Percentiles rank a stretch among this genome's conserved stretches.
These are phyloP conservation scores for Rhopalosiphum maidis DNA, from an alignment of 1,140 invertebrate genomes.

Conservation along the genomic window DNA sequence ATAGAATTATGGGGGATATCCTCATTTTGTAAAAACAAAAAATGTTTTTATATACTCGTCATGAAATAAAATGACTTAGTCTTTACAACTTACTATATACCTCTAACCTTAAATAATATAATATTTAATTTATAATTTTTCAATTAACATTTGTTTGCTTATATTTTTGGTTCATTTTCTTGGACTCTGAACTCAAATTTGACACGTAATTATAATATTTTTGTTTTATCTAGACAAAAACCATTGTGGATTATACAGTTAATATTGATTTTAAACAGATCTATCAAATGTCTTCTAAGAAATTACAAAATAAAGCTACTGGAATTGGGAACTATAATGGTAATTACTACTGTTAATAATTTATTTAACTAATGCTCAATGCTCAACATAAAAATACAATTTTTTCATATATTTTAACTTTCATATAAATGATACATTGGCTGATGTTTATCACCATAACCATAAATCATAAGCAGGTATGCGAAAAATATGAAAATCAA, in stretches of 20 bases:
- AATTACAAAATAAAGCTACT: conserved; percentile 19
- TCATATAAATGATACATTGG: neutral
- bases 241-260: conserved; percentile 45
- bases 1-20: neutral
- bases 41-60: neutral
- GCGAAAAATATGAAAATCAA: neutral
- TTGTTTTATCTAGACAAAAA: conserved; percentile 7
- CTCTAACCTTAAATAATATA: too few relatives aligned
- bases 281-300: conserved; percentile 10
- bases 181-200: neutral
- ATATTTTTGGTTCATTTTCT: neutral
- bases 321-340: conserved; percentile 28
- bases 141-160: neutral
- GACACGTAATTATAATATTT: neutral
- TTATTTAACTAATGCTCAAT: neutral
- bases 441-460: neutral
- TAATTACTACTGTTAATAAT: neutral
- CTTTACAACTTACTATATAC: neutral
- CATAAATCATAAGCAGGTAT: neutral
- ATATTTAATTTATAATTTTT: neutral
- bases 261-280: conserved; percentile 30
- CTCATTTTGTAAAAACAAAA: neutral
- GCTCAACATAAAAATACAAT: neutral
- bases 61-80: neutral
- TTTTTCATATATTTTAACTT: neutral